Conservation (phyloP, 2,888 invertebrate genomes). For the Calameuta pallipes region DNA sequence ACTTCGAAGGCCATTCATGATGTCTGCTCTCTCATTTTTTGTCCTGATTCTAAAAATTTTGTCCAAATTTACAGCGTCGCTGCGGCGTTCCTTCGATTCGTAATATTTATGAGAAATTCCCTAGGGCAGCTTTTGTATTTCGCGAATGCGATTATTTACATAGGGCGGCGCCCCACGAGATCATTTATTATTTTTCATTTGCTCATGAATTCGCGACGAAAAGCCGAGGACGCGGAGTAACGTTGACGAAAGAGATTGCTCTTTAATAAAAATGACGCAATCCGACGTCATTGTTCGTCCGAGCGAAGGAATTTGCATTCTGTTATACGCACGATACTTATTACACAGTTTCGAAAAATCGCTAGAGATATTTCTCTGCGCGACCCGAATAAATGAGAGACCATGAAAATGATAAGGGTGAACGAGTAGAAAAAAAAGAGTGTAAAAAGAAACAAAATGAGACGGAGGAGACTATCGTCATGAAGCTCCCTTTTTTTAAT, state of each 20-base stretch:
- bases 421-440: not conserved
- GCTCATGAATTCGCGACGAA: not conserved
- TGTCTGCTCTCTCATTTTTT: not conserved
- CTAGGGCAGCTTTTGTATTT: not conserved
- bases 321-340: not conserved
- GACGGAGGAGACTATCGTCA: not conserved
- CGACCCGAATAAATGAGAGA: not conserved
- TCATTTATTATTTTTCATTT: not conserved
- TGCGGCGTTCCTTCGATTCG: not conserved
- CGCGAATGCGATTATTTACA: constrained; percentile 1
- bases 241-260: constrained; percentile 30
- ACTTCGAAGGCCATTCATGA: not conserved
- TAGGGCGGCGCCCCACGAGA: not conserved
- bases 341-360: not conserved
- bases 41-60: not conserved
- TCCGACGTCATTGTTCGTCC: constrained; percentile 35
- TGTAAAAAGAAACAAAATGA: not conserved
- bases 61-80: not conserved
- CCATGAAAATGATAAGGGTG: not conserved
- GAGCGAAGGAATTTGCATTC: constrained; percentile 36
- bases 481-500: not conserved
- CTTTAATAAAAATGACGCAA: constrained; percentile 36
- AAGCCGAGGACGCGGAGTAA: not conserved
- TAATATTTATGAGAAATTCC: constrained; percentile 1
- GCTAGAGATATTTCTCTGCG: not conserved